Base-by-base conservation (phyloP, 2,113 vertebrate genomes). In the Prinia subflava region DNA sequence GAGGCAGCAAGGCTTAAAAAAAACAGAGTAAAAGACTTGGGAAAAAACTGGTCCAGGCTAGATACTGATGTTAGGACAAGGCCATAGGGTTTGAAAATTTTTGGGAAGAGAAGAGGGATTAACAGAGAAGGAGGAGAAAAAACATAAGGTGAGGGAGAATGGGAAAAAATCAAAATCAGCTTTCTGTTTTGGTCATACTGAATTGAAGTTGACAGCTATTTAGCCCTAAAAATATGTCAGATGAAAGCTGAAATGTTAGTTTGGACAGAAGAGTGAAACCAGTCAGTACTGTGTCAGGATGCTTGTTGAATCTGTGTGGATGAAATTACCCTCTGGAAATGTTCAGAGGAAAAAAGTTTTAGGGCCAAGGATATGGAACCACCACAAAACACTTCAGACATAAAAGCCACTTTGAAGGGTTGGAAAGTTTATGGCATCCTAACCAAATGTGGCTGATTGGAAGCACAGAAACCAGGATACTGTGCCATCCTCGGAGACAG, bases 231-330 rank as follows among this genome's bases (percentile, higher is more conserved):
- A 90, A 78, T 62, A 41, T 64, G 70, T 87, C 75, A 73, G n/a
- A 68, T n/a, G 60, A 56, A 81, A 78, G 62, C 57, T 71, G 57
- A 90, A 28, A 44, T 80, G 80, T 75, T 78, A 28, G 24, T 91
- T 94, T 89, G 37, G 84, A 86, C 77, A 87, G 56, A 49, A 92
- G 47, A 83, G n/a, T 86, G 91, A 76, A 89, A 88, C 57, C 41
- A 88, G 59, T 62, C 86, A n/a, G 33, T 79, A 67, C 30, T 39
- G 42, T 62, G 56, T 82, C 82, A 83, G 44, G 30, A 28, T 69
- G 50, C 31, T 68, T 31, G 37, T 56, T 80, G 59, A 77, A 81
- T 70, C 50, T 77, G 22, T 75, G 47, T 57, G 42, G 20, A 53
- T 67, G 20, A 81, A 95, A 41, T 86, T 49, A 53, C 37, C 63